Percentiles rank a stretch among this genome's conserved stretches.
Evolutionary conservation across 2,113 vertebrate species (phyloP).

Genomic region (Paracanthobrama guichenoti): DNA sequence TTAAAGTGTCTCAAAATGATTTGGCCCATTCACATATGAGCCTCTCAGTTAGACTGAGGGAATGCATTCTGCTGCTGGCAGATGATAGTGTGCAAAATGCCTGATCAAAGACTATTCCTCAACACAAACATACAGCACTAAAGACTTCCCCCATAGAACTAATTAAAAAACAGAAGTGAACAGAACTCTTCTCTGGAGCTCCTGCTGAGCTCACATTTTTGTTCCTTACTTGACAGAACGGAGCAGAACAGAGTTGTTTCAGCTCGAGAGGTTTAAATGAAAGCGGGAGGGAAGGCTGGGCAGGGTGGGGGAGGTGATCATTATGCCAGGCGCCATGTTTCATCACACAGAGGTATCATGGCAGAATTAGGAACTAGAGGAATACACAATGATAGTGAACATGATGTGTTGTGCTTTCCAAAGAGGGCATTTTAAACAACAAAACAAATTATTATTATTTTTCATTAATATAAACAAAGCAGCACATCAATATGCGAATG

Average conservation of each 20-base stretch:
- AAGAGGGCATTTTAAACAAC: background rate
- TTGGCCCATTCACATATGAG: background rate
- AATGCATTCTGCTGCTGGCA: background rate
- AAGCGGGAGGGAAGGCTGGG: background rate
- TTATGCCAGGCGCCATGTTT: conserved; percentile 14
- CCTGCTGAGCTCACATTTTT: conserved; percentile 27
- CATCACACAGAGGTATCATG: background rate
- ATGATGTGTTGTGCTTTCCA: background rate
- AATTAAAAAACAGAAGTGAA: conserved; percentile 36
- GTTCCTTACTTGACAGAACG: conserved; percentile 4
- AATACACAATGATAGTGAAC: background rate
- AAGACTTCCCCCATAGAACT: conserved; percentile 35
- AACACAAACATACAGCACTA: conserved; percentile 17
- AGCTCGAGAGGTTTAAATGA: background rate
- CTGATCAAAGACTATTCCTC: conserved; percentile 26
- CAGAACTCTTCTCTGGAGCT: conserved; percentile 18
- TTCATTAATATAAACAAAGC: too few relatives aligned
- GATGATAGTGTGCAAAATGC: conserved; percentile 14
- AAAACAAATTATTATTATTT: too few relatives aligned
- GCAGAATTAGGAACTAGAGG: background rate
- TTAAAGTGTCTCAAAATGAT: background rate
- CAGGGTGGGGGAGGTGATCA: background rate
- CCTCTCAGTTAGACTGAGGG: background rate
- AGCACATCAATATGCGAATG: too few relatives aligned
- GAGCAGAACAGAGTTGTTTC: conserved; percentile 35